Base-by-base conservation (phyloP, 2,113 vertebrate species). In the Sylvietta virens region DNA sequence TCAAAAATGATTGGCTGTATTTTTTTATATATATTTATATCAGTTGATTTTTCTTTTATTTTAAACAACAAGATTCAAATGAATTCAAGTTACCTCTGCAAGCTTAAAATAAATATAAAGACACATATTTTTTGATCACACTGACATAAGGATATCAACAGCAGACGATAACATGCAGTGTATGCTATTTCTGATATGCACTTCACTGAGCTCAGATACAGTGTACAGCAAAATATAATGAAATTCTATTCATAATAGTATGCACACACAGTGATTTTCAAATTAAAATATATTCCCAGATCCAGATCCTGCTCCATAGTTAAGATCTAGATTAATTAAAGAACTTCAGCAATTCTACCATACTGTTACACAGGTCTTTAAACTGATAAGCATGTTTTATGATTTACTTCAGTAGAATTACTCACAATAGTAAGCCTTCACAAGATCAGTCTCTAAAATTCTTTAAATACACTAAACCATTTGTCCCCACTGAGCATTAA, bases 391-490 rank as follows among this genome's bases (percentile, higher is more conserved):
- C 10, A 30, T 24, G 27, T 19, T 30, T 22, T 18, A 53, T 21
- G 30, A 50, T 57, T 77, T 81, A 69, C 73, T 56, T 72, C 23
- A 42, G 42, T 22, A 89, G 28, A 85, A 61, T 30, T 57, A 42
- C 33, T 87, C 26, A 30, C 53, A 74, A 53, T 5, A 27, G 26
- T 37, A 87, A 91, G 61, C 16, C 30, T 66, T 80, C 67, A 48
- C 11, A 56, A 94, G 57, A 92, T 91, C 40, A 42, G 57, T 64
- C 24, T 84, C 77, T 89, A 92, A 95, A 94, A 92, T 91, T 96
- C 61, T 90, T 95, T 95, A 95, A 97, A 76, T 76, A 94, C 65
- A 84, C 80, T 87, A 89, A 96, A 79, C 42, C 65, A 28, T 94
- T 94, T 95, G 18, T 90, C 53, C 57, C 86, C 54, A 80, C 61